A percentile compares a stretch with the other conserved stretches of the same genome.
phyloP scores from a whole-genome alignment of 2,113 vertebrate genomes.

The Haemorhous mexicanus region DNA sequence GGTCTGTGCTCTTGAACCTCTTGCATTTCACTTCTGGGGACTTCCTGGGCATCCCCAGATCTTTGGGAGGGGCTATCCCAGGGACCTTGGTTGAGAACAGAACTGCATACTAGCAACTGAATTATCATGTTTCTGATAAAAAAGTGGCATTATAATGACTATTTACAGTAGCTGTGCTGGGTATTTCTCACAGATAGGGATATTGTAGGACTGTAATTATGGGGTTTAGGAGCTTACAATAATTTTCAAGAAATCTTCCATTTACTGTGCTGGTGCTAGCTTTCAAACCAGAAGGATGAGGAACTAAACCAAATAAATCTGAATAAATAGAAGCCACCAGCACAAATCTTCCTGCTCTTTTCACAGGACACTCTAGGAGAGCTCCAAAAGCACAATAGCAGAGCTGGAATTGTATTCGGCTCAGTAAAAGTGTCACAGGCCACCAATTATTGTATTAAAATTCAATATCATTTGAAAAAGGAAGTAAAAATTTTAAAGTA shows the following conservation, averaged over 20 bases:
- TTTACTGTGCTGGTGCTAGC: not conserved
- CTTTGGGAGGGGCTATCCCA: not conserved
- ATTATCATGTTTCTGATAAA: not conserved
- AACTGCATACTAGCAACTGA: not conserved
- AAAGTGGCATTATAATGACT: not conserved
- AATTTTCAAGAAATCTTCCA: not conserved
- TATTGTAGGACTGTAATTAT: not conserved
- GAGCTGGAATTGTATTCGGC: not conserved
- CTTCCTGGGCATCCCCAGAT: not conserved
- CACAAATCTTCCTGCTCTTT: not conserved
- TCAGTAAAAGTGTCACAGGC: not conserved
- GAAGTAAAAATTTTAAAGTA: not conserved
- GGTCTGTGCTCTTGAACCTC: not conserved
- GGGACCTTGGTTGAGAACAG: not conserved
- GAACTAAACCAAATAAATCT: not conserved
- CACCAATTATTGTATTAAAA: not conserved
- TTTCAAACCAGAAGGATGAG: not conserved
- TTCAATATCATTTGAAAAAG: not conserved
- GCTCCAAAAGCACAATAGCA: not conserved
- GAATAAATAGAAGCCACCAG: not conserved
- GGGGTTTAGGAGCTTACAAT: not conserved
- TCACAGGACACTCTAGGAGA: not conserved
- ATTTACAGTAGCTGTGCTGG: not conserved
- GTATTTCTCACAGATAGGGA: not conserved
- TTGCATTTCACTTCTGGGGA: not conserved